These are phyloP conservation scores for Gibbula magus DNA, from an alignment of 2,888 invertebrate genomes.

Conservation along the genomic window DNA sequence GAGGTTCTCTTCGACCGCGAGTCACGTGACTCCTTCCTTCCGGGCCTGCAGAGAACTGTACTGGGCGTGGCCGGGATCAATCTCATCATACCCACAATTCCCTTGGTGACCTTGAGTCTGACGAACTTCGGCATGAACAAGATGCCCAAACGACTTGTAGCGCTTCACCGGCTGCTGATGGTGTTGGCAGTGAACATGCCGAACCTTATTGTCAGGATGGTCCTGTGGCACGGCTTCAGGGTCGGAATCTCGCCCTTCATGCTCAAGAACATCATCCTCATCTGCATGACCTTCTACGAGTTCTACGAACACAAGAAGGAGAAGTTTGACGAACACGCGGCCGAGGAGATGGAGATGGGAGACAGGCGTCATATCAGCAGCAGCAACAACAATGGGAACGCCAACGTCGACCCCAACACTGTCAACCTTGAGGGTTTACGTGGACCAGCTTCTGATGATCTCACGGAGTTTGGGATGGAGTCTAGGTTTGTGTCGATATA, in stretches of 20 bases:
- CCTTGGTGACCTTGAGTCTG: constrained; percentile 77
- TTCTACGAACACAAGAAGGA: constrained; percentile 50
- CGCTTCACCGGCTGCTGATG: constrained; percentile 74
- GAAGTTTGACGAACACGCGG: background rate
- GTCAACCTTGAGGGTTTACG: no score
- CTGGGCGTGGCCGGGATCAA: constrained; percentile 78
- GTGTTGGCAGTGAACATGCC: constrained; percentile 78
- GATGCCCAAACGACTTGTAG: constrained; percentile 59
- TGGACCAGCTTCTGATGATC: no score
- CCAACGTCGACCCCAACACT: no score
- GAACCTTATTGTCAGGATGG: constrained; percentile 77
- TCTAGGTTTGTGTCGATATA: no score
- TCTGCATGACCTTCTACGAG: constrained; percentile 75
- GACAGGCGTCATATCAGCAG: background rate
- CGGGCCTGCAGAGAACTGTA: constrained; percentile 75
- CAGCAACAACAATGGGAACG: no score
- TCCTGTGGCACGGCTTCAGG: constrained; percentile 77
- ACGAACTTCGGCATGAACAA: constrained; percentile 74
- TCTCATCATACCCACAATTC: constrained; percentile 78
- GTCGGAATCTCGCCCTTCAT: constrained; percentile 78
- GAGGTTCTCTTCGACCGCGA: constrained; percentile 75
- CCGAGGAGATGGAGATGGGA: background rate
- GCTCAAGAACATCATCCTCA: constrained; percentile 79
- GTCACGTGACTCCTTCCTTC: constrained; percentile 50
- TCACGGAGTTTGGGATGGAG: no score